phyloP scores from a whole-genome alignment of 2,113 vertebrate species.

The Accipiter virgatus region DNA sequence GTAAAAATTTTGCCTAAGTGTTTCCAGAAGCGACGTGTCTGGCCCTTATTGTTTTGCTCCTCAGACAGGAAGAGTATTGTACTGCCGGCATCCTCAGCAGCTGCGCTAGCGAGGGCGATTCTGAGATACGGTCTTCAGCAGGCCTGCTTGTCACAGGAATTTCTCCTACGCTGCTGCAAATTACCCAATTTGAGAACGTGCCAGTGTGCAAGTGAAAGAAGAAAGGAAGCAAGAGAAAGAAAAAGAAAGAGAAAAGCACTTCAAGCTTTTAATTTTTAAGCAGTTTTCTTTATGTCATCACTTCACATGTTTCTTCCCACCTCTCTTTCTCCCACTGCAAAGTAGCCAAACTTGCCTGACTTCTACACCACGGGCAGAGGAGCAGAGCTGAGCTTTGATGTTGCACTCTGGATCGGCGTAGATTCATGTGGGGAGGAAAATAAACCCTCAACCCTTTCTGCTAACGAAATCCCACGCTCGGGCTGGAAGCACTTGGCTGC shows the following conservation, averaged over 20 bases:
- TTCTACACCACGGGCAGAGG: accelerated
- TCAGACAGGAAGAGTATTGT: constrained; percentile 16
- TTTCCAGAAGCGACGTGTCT: background rate
- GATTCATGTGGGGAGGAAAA: background rate
- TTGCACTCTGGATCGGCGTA: background rate
- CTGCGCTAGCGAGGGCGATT: background rate
- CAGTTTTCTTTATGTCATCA: background rate
- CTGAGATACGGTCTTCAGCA: background rate
- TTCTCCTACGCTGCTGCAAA: background rate
- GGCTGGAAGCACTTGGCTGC: background rate
- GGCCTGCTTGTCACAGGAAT: background rate
- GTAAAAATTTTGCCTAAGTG: background rate
- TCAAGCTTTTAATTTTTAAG: background rate
- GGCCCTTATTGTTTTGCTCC: background rate
- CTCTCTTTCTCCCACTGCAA: background rate
- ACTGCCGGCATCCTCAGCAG: background rate
- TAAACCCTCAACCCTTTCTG: background rate
- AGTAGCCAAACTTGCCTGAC: background rate
- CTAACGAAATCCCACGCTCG: background rate
- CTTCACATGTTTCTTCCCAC: background rate
- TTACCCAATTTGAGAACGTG: accelerated
- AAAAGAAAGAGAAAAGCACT: background rate
- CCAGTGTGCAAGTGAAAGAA: background rate
- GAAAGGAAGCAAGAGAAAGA: accelerated
- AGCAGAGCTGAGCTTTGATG: background rate